A percentile compares a stretch with the other conserved stretches of the same genome.
Conservation (phyloP, 2,888 invertebrate species). For the Zootermopsis nevadensis region DNA sequence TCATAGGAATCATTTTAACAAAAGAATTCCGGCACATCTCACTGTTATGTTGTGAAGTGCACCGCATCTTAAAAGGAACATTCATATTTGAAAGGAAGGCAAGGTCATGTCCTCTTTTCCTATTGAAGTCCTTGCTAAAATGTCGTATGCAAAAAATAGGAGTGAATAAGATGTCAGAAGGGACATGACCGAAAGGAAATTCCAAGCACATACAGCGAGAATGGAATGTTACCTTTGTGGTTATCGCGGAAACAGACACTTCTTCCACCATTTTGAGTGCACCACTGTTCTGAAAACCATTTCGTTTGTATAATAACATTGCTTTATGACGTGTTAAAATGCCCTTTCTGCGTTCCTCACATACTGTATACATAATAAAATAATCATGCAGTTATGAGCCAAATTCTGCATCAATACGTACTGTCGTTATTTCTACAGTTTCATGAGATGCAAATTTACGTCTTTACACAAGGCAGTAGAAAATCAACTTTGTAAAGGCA, state of each 20-base stretch:
- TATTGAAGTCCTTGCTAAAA: neutral
- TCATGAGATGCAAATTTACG: neutral
- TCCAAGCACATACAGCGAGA: neutral
- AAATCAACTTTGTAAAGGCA: neutral
- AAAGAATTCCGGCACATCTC: neutral
- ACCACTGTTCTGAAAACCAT: neutral
- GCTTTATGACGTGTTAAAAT: too few species aligned
- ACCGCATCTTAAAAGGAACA: neutral
- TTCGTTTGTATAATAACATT: neutral
- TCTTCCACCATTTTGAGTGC: neutral
- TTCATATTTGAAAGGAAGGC: neutral
- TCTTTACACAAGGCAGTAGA: neutral
- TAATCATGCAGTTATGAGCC: too few species aligned
- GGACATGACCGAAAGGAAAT: neutral
- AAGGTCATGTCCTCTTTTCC: neutral
- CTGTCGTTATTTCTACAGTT: neutral
- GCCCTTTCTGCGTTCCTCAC: too few species aligned
- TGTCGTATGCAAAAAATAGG: neutral
- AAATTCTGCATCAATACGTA: neutral
- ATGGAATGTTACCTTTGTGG: slow-evolving; percentile 7
- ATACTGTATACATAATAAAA: too few species aligned
- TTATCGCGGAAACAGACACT: neutral
- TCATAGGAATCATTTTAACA: too few species aligned
- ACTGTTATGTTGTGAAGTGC: neutral
- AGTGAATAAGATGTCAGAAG: neutral